phyloP scores from a whole-genome alignment of 2,113 vertebrate genomes.

The Eurypyga helias region DNA sequence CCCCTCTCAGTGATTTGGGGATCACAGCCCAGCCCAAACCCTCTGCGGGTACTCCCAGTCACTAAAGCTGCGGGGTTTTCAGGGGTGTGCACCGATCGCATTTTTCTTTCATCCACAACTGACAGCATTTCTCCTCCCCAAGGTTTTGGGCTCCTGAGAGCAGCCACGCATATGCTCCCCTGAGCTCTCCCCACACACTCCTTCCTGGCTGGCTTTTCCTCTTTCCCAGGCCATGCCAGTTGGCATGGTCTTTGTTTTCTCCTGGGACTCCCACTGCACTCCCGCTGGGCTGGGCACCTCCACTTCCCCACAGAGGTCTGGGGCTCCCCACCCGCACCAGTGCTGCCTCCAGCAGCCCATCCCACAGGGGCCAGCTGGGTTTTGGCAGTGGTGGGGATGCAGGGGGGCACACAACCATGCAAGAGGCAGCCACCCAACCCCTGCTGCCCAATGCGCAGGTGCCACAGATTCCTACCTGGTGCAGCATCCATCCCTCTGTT shows the following conservation, averaged over 20 bases:
- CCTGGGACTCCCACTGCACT: background rate
- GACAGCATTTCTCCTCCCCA: background rate
- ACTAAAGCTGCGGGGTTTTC: background rate
- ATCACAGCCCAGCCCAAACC: background rate
- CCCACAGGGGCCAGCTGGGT: background rate
- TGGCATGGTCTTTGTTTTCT: background rate
- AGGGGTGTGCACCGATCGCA: too few relatives aligned
- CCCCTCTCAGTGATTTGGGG: background rate
- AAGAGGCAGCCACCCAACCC: background rate
- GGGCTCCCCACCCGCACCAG: background rate
- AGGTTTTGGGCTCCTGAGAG: background rate
- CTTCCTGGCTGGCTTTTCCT: background rate
- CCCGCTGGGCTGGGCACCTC: fast-evolving
- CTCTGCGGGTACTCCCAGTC: fast-evolving
- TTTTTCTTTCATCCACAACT: fast-evolving
- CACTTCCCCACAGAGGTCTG: fast-evolving
- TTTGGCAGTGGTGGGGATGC: background rate
- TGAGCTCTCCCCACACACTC: background rate
- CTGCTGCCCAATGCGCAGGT: fast-evolving
- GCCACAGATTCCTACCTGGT: background rate
- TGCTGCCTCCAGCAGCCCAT: fast-evolving
- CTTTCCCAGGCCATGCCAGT: background rate
- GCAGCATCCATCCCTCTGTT: background rate
- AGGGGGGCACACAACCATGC: fast-evolving
- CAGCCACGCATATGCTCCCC: fast-evolving